A percentile compares a stretch with the other conserved stretches of the same genome.
Conservation (phyloP, 1,140 invertebrate genomes). For the Aleiodes sp. region DNA sequence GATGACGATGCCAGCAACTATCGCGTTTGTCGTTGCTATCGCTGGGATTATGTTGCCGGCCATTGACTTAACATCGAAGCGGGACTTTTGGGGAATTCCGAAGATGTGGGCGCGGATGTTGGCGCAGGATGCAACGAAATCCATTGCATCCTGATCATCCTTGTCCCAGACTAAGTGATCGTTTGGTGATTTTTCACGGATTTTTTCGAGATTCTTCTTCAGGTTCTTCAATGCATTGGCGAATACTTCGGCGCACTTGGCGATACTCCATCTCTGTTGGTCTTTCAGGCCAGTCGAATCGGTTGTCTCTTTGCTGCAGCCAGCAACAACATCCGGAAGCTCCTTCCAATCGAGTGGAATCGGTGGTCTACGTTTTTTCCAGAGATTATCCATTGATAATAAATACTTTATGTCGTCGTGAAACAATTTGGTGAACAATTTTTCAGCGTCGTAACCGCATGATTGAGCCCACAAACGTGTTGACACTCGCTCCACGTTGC, state of each 20-base stretch:
- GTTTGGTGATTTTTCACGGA: constrained; percentile 65
- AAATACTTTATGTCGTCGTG: constrained; percentile 96
- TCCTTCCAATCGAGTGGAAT: constrained; percentile 80
- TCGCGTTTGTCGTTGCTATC: constrained; percentile 98
- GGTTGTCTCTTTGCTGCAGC: constrained; percentile 59
- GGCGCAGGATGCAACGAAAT: constrained; percentile 95
- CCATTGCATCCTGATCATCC: constrained; percentile 93
- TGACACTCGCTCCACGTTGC: constrained; percentile 83
- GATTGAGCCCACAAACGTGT: constrained; percentile 90
- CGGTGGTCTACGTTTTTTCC: constrained; percentile 85
- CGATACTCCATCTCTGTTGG: constrained; percentile 84
- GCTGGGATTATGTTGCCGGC: constrained; percentile 98
- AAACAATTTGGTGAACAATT: constrained; percentile 91
- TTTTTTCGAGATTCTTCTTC: constrained; percentile 70
- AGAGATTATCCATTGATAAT: constrained; percentile 93
- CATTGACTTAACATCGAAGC: constrained; percentile 98
- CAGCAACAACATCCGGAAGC: constrained; percentile 70
- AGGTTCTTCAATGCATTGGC: constrained; percentile 75
- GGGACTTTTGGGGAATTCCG: constrained; percentile 84
- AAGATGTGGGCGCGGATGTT: constrained; percentile 95
- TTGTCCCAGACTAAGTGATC: constrained; percentile 96
- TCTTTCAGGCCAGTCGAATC: constrained; percentile 69
- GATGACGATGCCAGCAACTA: constrained; percentile 94
- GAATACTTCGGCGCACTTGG: constrained; percentile 82
- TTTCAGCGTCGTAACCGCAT: constrained; percentile 83